These are phyloP conservation scores for Anguilla japonica DNA, from an alignment of 2,113 vertebrate species.

Conservation along the genomic window DNA sequence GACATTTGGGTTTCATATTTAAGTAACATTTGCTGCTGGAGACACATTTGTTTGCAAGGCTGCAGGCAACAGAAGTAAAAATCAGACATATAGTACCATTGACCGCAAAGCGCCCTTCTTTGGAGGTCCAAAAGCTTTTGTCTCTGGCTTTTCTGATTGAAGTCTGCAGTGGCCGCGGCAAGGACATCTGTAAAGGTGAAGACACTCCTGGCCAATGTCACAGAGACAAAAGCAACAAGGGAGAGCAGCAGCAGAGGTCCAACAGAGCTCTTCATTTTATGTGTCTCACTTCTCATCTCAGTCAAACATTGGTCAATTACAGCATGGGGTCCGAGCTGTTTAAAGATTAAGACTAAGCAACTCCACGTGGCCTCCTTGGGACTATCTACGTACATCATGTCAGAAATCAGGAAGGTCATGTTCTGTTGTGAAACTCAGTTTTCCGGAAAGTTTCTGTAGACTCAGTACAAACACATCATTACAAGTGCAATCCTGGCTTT, in stretches of 20 bases:
- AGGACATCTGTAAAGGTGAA: neutral
- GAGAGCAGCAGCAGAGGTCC: neutral
- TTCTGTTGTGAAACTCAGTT: neutral
- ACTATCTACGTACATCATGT: too few relatives aligned
- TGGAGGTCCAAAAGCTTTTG: constrained; percentile 1
- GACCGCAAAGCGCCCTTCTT: neutral
- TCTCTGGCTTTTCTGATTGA: constrained; percentile 7
- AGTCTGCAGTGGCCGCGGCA: neutral
- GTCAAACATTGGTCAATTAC: neutral
- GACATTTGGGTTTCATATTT: too few relatives aligned
- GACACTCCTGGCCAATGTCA: constrained; percentile 7
- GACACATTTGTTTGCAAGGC: neutral
- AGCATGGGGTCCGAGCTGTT: neutral
- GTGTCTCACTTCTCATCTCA: neutral
- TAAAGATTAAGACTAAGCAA: neutral
- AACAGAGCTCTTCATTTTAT: neutral
- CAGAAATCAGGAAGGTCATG: neutral
- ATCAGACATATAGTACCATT: neutral
- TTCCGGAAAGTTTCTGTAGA: too few relatives aligned
- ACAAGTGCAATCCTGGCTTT: neutral
- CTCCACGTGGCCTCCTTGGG: too few relatives aligned
- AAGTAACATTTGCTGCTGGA: neutral
- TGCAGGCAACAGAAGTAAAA: neutral
- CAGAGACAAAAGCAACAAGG: neutral
- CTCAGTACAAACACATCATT: too few relatives aligned